These are phyloP conservation scores for Oryzias curvinotus DNA, from an alignment of 2,113 vertebrate species.

Conservation along the genomic window DNA sequence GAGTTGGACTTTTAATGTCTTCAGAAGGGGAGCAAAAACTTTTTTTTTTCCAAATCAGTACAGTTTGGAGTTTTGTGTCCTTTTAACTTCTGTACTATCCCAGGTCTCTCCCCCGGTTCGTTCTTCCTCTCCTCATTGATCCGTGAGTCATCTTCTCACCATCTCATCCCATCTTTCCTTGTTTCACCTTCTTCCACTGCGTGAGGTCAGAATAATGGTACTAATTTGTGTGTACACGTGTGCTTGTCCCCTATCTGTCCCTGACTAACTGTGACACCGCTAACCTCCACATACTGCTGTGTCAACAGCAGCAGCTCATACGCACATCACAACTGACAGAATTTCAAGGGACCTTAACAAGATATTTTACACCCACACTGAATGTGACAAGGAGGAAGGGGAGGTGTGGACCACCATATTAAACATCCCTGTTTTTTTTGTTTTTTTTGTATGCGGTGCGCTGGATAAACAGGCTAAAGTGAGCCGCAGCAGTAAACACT, in stretches of 20 bases:
- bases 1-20: too few species aligned
- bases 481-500: constrained; percentile 18
- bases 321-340: constrained; percentile 42
- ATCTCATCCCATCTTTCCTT: constrained; percentile 24
- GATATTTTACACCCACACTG: constrained; percentile 39
- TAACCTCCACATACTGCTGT: constrained; percentile 61
- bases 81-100: not conserved
- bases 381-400: constrained; percentile 10
- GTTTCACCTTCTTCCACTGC: constrained; percentile 28
- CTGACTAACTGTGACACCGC: constrained; percentile 32
- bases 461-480: constrained; percentile 42
- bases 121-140: constrained; percentile 32
- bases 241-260: constrained; percentile 60
- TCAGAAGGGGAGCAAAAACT: too few species aligned
- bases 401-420: constrained; percentile 19
- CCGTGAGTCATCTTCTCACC: constrained; percentile 36
- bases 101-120: not conserved
- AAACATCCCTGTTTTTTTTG: constrained; percentile 23
- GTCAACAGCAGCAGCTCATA: constrained; percentile 52
- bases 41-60: too few species aligned
- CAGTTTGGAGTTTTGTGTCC: not conserved
- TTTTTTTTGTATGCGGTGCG: constrained; percentile 37
- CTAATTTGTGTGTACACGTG: constrained; percentile 63
- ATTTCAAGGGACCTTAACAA: constrained; percentile 39
- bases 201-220: constrained; percentile 59